Evolutionary conservation across 2,888 invertebrate genomes (phyloP).

Genomic region (Ennomos quercinarius): DNA sequence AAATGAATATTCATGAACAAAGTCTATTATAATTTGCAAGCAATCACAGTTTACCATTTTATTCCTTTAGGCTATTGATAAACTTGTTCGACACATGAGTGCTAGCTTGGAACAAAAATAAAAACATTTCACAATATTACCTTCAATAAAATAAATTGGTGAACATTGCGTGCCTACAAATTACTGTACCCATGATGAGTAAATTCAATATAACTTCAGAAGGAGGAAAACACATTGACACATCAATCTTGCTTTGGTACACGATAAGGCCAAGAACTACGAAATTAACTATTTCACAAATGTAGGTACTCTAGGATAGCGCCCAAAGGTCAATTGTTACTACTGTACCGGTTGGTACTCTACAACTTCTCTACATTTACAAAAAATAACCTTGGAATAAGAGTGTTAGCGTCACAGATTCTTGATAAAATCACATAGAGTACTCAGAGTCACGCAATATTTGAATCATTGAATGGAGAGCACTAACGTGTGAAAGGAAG

Average conservation of each 20-base stretch:
- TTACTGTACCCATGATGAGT: conserved; percentile 7
- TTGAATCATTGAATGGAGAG: conserved; percentile 31
- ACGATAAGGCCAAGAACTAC: conserved; percentile 18
- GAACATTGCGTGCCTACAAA: conserved; percentile 6
- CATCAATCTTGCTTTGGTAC: conserved; percentile 7
- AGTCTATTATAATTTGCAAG: too few species aligned
- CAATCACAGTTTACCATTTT: too few species aligned
- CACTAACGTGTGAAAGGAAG: conserved; percentile 12
- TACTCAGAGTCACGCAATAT: conserved; percentile 20
- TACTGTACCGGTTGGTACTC: conserved; percentile 2
- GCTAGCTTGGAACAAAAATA: too few species aligned
- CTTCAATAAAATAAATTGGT: conserved; percentile 5
- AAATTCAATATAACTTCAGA: conserved; percentile 13
- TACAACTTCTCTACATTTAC: background rate
- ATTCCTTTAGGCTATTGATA: too few species aligned
- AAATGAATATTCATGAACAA: too few species aligned
- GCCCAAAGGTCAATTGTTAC: conserved; percentile 25
- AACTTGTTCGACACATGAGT: too few species aligned
- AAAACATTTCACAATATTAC: conserved; percentile 1
- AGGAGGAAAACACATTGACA: conserved; percentile 16
- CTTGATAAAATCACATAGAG: conserved; percentile 7
- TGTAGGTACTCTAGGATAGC: conserved; percentile 15
- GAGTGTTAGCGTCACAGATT: background rate
- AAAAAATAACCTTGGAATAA: conserved; percentile 2
- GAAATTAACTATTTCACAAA: conserved; percentile 24